phyloP scores from a whole-genome alignment of 2,888 invertebrate species.

The Epistrophella euchroma region DNA sequence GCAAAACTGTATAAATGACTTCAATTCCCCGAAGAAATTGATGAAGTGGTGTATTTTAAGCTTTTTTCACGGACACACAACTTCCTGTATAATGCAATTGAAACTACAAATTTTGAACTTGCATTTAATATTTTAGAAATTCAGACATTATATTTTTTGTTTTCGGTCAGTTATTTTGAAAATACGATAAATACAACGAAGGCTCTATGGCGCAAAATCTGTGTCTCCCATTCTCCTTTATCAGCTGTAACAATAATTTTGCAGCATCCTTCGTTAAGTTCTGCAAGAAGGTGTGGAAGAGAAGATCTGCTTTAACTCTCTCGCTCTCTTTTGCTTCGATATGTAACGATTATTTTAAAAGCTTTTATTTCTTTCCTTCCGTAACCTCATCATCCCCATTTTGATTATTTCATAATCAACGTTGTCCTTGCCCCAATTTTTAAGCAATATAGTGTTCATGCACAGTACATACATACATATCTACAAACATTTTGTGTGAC shows the following conservation, averaged over 20 bases:
- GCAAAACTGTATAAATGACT: not conserved
- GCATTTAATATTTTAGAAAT: not conserved
- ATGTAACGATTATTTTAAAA: constrained; percentile 34
- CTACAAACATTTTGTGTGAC: constrained; percentile 14
- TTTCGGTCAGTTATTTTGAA: not conserved
- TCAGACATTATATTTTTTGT: constrained; percentile 2
- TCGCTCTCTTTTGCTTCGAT: not conserved
- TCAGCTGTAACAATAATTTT: constrained; percentile 64
- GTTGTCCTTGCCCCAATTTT: constrained; percentile 75
- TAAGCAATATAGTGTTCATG: constrained; percentile 42
- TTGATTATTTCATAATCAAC: constrained; percentile 73
- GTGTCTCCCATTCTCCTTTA: constrained; percentile 24
- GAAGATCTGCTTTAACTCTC: not conserved
- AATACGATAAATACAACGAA: constrained; percentile 10
- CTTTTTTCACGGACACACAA: not conserved
- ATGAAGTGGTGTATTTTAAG: constrained; percentile 6
- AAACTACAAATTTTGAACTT: not conserved
- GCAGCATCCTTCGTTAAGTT: constrained; percentile 69
- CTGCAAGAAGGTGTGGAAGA: constrained; percentile 6
- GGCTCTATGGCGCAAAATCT: constrained; percentile 47
- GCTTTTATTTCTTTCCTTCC: constrained; percentile 33
- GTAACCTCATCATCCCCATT: constrained; percentile 38
- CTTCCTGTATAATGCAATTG: not conserved
- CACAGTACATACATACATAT: not conserved
- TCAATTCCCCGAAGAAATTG: not conserved